A percentile compares a stretch with the other conserved stretches of the same genome.
These are phyloP conservation scores for Dusona sp. DNA, from an alignment of 2,888 invertebrate species.

Conservation along the genomic window DNA sequence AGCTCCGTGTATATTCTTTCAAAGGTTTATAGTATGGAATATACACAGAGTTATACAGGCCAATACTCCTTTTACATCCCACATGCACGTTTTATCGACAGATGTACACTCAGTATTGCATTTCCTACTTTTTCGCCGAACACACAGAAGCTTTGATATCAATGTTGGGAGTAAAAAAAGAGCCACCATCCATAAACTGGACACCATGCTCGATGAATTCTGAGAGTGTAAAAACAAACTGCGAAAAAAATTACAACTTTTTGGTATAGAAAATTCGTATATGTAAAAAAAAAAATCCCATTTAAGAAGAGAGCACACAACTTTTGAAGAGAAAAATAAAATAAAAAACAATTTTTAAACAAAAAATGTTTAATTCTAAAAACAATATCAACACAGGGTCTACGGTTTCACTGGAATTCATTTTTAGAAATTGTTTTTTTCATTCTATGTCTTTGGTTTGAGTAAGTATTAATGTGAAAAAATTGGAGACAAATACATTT, in stretches of 20 bases:
- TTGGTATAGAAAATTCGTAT: neutral
- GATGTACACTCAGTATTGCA: constrained; percentile 12
- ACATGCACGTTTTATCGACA: constrained; percentile 5
- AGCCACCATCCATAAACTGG: constrained; percentile 21
- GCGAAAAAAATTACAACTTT: constrained; percentile 3
- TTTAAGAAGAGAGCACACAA: too few species aligned
- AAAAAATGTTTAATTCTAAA: too few species aligned
- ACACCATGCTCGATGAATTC: constrained; percentile 4
- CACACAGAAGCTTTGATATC: constrained; percentile 52
- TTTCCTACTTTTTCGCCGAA: constrained; percentile 41
- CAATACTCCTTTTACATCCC: constrained; percentile 30
- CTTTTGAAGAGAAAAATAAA: too few species aligned
- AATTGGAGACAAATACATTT: too few species aligned
- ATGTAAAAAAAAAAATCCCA: too few species aligned
- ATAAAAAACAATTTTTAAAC: too few species aligned
- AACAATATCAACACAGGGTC: too few species aligned
- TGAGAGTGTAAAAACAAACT: constrained; percentile 15
- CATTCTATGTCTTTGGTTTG: too few species aligned
- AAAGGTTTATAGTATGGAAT: constrained; percentile 3
- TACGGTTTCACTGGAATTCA: too few species aligned
- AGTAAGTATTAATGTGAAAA: too few species aligned
- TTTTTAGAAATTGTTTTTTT: too few species aligned
- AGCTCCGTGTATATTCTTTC: neutral
- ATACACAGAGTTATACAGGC: constrained; percentile 28
- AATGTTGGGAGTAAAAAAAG: constrained; percentile 34